A percentile compares a stretch with the other conserved stretches of the same genome.
These are phyloP conservation scores for Rhagophthalmus giganteus DNA, from an alignment of 2,888 invertebrate species.

Conservation along the genomic window DNA sequence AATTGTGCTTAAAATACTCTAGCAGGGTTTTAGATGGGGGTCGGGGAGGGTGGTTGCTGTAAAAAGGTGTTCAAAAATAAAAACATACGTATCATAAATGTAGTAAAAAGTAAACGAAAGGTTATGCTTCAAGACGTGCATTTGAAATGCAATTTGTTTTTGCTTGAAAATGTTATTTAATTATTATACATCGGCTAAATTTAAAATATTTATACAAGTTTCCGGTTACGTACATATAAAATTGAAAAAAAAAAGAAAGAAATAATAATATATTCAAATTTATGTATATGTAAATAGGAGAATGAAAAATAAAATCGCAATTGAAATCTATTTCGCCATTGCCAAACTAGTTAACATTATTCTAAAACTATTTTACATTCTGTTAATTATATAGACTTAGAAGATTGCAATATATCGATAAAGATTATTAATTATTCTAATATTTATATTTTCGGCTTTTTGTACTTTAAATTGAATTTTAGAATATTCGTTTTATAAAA, in stretches of 20 bases:
- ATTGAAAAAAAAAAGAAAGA: conserved; percentile 1
- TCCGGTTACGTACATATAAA: conserved; percentile 11
- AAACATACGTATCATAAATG: conserved; percentile 30
- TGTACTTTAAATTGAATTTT: conserved; percentile 26
- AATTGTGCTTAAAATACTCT: conserved; percentile 21
- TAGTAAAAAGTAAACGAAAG: conserved; percentile 18
- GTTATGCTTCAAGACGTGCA: conserved; percentile 22
- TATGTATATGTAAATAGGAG: conserved; percentile 26
- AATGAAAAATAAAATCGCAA: conserved; percentile 10
- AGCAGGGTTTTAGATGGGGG: too few relatives aligned
- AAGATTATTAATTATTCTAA: conserved; percentile 15
- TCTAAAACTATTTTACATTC: conserved; percentile 21
- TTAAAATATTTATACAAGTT: conserved; percentile 21
- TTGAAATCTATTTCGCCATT: conserved; percentile 23
- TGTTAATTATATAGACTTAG: conserved; percentile 15
- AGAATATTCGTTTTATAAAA: conserved; percentile 28
- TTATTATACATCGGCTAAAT: conserved; percentile 13
- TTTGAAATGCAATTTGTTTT: conserved; percentile 26
- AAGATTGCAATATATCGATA: conserved; percentile 16
- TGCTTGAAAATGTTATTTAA: conserved; percentile 22
- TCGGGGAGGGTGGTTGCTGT: conserved; percentile 14
- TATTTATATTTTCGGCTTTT: conserved; percentile 25
- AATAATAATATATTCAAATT: conserved; percentile 22
- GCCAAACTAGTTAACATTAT: conserved; percentile 26
- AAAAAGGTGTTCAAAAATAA: conserved; percentile 22